These are phyloP conservation scores for Brotula barbata DNA, from an alignment of 2,797 vertebrate species.

Conservation along the genomic window DNA sequence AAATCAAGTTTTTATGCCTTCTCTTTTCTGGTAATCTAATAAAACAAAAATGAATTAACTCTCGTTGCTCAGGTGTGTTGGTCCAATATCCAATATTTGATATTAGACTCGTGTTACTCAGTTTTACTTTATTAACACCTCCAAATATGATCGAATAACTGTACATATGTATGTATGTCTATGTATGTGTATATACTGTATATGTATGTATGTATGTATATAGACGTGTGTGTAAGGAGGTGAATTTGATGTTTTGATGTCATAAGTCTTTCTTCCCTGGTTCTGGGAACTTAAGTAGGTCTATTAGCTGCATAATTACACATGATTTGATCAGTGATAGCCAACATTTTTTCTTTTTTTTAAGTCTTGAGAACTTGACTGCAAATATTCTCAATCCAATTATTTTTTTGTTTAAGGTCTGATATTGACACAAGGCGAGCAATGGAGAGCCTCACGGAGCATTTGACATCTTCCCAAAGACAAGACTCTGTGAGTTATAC, in stretches of 20 bases:
- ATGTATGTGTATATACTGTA: no score
- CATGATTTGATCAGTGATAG: constrained; percentile 40
- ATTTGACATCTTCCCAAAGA: constrained; percentile 78
- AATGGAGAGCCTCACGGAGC: constrained; percentile 83
- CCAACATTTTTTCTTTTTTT: constrained; percentile 26
- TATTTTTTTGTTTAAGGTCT: constrained; percentile 71
- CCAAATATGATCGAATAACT: no score
- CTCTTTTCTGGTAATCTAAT: not conserved
- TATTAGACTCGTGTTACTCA: no score
- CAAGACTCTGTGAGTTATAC: constrained; percentile 84
- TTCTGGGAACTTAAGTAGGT: no score
- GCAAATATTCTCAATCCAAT: constrained; percentile 25
- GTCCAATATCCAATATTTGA: constrained; percentile 1
- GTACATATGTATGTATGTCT: no score
- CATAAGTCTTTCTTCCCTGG: no score
- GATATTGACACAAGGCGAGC: constrained; percentile 87
- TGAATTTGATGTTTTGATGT: no score
- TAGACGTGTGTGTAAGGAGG: no score
- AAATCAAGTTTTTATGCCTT: not conserved
- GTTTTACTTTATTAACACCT: no score
- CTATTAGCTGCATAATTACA: no score
- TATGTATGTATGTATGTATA: no score
- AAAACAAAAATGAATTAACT: not conserved
- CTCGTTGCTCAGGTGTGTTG: not conserved
- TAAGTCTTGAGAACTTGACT: constrained; percentile 30